Evolutionary conservation across 2,797 vertebrate genomes (phyloP).

Genomic region (Malacoraja senta): DNA sequence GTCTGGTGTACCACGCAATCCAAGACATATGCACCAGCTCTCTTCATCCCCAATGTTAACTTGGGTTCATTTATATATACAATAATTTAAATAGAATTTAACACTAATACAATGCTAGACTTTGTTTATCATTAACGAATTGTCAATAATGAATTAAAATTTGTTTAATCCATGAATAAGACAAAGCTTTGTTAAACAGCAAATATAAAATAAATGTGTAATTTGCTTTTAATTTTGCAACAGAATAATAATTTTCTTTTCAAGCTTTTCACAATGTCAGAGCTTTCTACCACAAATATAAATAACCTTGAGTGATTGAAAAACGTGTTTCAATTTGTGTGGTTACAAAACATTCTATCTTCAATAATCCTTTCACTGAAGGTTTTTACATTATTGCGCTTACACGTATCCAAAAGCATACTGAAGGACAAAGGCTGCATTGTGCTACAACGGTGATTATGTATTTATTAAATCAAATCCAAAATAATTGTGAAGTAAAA

Average conservation of each 20-base stretch:
- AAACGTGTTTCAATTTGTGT: slow-evolving; percentile 23
- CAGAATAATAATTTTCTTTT: slow-evolving; percentile 22
- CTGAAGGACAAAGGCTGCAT: slow-evolving; percentile 33
- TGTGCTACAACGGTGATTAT: slow-evolving; percentile 26
- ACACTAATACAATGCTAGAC: neutral
- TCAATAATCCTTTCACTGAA: neutral
- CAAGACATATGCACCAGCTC: neutral
- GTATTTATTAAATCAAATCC: slow-evolving; percentile 35
- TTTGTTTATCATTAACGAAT: neutral
- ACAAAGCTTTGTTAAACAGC: neutral
- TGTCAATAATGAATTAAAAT: neutral
- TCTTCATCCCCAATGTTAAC: too few species aligned
- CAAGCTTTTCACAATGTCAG: neutral
- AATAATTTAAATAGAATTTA: neutral
- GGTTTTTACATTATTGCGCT: slow-evolving; percentile 25
- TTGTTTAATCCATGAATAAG: neutral
- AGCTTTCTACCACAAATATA: neutral
- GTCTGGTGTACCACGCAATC: neutral
- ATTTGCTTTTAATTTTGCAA: neutral
- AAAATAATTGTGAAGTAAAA: slow-evolving; percentile 35
- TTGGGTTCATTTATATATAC: neutral
- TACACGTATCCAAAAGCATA: slow-evolving; percentile 20
- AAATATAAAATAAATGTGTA: neutral
- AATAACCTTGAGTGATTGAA: slow-evolving; percentile 37
- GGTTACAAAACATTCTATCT: neutral